Base-by-base conservation (phyloP, 2,113 vertebrate species). In the Recurvirostra avosetta region DNA sequence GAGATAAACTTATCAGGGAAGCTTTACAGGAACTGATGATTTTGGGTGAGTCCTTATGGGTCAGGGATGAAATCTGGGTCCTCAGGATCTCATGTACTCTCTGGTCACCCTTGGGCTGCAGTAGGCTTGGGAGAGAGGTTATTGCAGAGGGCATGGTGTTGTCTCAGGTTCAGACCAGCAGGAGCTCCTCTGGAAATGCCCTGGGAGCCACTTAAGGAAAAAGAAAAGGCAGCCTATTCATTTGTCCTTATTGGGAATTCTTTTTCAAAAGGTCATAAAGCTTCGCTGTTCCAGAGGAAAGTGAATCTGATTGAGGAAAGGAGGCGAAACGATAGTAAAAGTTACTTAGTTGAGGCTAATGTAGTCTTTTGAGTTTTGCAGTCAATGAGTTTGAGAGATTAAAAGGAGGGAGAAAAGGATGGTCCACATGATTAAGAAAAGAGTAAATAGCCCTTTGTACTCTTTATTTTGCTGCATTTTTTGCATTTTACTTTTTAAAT, bases 241-340 rank as follows among this genome's bases (percentile, higher is more conserved):
- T 65, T 75, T 96, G 29, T 76, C 58, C 87, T 94, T 94, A 86
- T 88, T 66, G 90, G 81, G 62, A 93, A 52, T 72, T 79, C 68
- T 67, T 90, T 87, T 68, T 65, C 8, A 30, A 79, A 86, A 82
- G 34, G 66, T 76, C 4, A 4, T 81, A 47, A 47, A 90, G 53
- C 62, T 90, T 96, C 8, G 2, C 20, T 91, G 74, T 74, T 91
- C 36, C n/a, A 61, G 73, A 94, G 61, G 89, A 61, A 91, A 87
- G 55, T 50, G 81, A 62, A 34, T 85, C 61, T 87, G 79, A 68
- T 49, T 68, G 87, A 84, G 41, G 13, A 73, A 16, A 40, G 40
- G 30, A 68, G 73, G 58, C 34, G 30, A 91, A 93, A n/a, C 3
- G 7, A 23, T 9, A 53, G 68, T 61, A 76, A 17, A 70, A 82